Base-by-base conservation (phyloP, 2,113 vertebrate genomes). In the Sphyrna mokarran region DNA sequence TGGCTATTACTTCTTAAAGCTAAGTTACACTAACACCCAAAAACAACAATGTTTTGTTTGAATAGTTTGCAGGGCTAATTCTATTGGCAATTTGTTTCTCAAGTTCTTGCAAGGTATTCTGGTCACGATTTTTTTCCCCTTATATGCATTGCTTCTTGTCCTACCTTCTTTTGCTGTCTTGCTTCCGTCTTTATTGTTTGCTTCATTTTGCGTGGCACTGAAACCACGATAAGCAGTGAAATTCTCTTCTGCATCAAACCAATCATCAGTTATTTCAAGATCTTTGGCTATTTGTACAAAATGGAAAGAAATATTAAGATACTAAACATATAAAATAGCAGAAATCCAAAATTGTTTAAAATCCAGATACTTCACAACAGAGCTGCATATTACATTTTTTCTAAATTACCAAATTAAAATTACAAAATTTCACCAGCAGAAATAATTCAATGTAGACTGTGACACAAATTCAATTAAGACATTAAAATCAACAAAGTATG, bases 211-310 rank as follows among this genome's bases (percentile, higher is more conserved):
- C 43, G 33, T 54, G 26, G 23, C 2, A 1, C 14, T 29, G 69
- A 43, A 61, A 43, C 23, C 14, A 95, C 40, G 10, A 72, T 68
- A 72, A 69, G 94, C 40, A 72, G 40, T 54, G 40, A 95, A 70
- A 72, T 72, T 54, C 69, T 95, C 94, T 95, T 95, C 37, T 26
- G 94, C 94, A 95, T 95, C 94, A 70, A 95, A 95, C 94, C 94
- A 95, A 16, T 95, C 94, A 72, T 72, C 94, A 70, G 94, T 95
- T 26, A 95, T 43, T 76, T 95, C 94, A 48, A 43, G 69, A 72
- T 76, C 69, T 23, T 95, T 95, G 23, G 43, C 68, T 76, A 29
- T 22, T 37, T n/a, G 13, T 48, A 70, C 93, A 95, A 43, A 95
- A 95, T 16, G 6, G 61, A 61, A 66, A 66, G 7, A 33, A 63